Percentiles rank a stretch among this genome's conserved stretches.
Conservation (phyloP, 2,888 invertebrate genomes). For the Heteropelma amictum region DNA sequence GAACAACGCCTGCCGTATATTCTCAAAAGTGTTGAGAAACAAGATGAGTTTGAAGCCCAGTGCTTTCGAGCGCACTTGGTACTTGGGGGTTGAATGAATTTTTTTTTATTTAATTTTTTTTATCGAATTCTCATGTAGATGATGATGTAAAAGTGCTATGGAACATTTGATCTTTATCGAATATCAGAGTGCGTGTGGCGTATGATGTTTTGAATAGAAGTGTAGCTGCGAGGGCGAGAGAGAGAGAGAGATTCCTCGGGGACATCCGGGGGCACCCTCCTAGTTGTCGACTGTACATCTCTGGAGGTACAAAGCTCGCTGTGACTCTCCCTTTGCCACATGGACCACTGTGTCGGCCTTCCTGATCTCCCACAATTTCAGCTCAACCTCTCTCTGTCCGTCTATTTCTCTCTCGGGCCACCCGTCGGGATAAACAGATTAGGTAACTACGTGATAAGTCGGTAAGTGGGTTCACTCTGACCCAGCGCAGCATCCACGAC, state of each 20-base stretch:
- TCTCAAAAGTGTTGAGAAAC: too few species aligned
- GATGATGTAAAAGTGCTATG: slow-evolving; percentile 15
- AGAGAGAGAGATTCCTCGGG: slow-evolving; percentile 55
- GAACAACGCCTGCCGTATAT: too few species aligned
- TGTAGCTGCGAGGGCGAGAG: neutral
- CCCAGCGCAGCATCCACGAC: slow-evolving; percentile 67
- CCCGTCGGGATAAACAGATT: slow-evolving; percentile 77
- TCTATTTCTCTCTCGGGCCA: slow-evolving; percentile 58
- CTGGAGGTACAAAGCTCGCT: too few species aligned
- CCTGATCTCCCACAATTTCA: slow-evolving; percentile 41
- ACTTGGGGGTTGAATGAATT: neutral
- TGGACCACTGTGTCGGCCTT: slow-evolving; percentile 34
- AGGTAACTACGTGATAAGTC: slow-evolving; percentile 79
- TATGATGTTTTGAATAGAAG: slow-evolving; percentile 26
- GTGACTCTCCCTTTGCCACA: slow-evolving; percentile 33
- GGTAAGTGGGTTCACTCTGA: slow-evolving; percentile 77
- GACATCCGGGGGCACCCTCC: slow-evolving; percentile 73
- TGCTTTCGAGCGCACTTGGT: too few species aligned
- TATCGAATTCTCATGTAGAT: slow-evolving; percentile 9
- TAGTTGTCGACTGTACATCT: slow-evolving; percentile 47
- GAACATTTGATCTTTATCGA: slow-evolving; percentile 37
- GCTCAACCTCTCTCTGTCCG: slow-evolving; percentile 29
- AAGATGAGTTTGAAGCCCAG: too few species aligned
- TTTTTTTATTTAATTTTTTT: neutral
- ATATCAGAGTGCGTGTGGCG: slow-evolving; percentile 37